These are phyloP conservation scores for Grammomys surdaster DNA, from an alignment of 2,113 vertebrate species.

Conservation along the genomic window DNA sequence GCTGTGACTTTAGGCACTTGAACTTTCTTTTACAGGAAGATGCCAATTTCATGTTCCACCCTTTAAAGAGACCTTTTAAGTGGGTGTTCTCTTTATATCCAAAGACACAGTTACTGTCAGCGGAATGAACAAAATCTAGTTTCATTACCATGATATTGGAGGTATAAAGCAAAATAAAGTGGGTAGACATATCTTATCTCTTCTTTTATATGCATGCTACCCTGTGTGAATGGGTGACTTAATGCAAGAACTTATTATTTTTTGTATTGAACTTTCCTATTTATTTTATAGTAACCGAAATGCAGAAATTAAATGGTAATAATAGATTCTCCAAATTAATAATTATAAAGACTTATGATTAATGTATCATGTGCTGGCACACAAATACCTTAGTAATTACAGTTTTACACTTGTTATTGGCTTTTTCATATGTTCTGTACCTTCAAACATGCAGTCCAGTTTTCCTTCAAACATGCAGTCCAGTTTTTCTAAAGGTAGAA, in stretches of 20 bases:
- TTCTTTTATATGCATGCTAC: neutral
- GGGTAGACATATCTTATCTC: neutral
- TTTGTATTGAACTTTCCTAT: neutral
- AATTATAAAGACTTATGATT: neutral
- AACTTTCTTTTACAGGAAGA: conserved; percentile 15
- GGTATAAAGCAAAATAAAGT: neutral
- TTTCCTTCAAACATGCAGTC: conserved; percentile 26
- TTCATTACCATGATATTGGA: conserved; percentile 5
- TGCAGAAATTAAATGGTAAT: neutral
- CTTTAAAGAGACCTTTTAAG: conserved; percentile 33
- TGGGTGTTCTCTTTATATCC: neutral
- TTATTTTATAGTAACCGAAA: neutral
- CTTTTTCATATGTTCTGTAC: neutral
- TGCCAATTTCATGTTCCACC: conserved; percentile 42
- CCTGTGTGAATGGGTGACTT: neutral
- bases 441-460: conserved; percentile 23
- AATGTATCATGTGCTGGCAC: neutral
- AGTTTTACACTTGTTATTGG: neutral
- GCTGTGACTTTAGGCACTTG: neutral
- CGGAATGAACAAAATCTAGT: conserved; percentile 18
- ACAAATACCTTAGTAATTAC: neutral
- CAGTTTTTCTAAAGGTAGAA: neutral
- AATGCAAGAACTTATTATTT: neutral
- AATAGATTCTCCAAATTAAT: neutral
- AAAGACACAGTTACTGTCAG: conserved; percentile 13